Evolutionary conservation across 2,888 invertebrate genomes (phyloP).

Genomic region (Stenotaenia linearis): DNA sequence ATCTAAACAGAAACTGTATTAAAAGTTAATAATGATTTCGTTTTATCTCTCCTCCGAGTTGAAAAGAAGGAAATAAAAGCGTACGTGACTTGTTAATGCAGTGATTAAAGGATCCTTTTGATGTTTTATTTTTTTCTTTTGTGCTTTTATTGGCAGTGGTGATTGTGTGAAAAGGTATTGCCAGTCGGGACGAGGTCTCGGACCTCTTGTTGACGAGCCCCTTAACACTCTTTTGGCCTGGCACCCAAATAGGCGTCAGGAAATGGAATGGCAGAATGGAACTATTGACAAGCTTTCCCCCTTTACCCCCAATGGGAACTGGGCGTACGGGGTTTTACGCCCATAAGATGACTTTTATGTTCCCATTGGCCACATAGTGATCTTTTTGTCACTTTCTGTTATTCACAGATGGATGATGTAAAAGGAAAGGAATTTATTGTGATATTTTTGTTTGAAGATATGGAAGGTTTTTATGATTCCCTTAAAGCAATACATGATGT

Average conservation of each 20-base stretch:
- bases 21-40: neutral
- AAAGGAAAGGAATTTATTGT: neutral
- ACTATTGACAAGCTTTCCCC: slow-evolving; percentile 1
- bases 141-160: neutral
- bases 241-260: slow-evolving; percentile 4
- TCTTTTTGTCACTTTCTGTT: neutral
- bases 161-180: neutral
- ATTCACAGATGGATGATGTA: neutral
- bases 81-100: neutral
- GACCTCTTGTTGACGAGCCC: slow-evolving; percentile 9
- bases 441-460: neutral
- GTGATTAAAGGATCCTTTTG: neutral
- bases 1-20: neutral
- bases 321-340: neutral
- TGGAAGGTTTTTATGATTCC: neutral
- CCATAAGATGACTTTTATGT: neutral
- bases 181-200: neutral
- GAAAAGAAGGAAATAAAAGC: neutral
- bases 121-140: neutral
- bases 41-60: neutral
- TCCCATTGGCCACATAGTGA: neutral
- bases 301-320: neutral
- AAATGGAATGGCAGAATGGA: slow-evolving; percentile 4
- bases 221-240: slow-evolving; percentile 5
- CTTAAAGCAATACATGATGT: neutral